Evolutionary conservation across 2,888 invertebrate genomes (phyloP).

Genomic region (Acleris literana): DNA sequence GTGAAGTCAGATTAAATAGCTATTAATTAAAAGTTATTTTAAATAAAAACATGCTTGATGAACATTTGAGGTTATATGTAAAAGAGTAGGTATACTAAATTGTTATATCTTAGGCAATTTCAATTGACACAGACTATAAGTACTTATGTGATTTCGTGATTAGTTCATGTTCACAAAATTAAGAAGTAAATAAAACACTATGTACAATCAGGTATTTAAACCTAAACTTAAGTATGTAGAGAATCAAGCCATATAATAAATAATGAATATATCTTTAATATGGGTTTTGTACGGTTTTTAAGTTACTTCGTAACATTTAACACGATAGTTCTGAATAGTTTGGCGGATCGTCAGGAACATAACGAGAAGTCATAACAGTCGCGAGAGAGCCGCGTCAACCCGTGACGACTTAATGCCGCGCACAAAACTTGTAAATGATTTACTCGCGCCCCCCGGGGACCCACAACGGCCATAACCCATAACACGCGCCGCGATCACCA

Average conservation of each 20-base stretch:
- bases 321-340: background rate
- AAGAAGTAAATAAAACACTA: background rate
- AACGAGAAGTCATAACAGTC: slow-evolving; percentile 34
- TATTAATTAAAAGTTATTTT: too few relatives aligned
- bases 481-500: slow-evolving; percentile 16
- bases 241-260: too few relatives aligned
- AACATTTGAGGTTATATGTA: too few relatives aligned
- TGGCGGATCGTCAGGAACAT: slow-evolving; percentile 33
- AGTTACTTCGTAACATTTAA: background rate
- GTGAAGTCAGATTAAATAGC: too few relatives aligned
- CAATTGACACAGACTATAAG: too few relatives aligned
- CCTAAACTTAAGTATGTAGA: too few relatives aligned
- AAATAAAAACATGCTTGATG: too few relatives aligned
- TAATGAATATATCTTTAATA: background rate
- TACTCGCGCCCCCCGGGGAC: slow-evolving; percentile 48
- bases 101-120: too few relatives aligned
- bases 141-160: too few relatives aligned
- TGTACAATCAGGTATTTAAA: too few relatives aligned
- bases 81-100: too few relatives aligned
- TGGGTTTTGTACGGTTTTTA: background rate
- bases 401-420: slow-evolving; percentile 61
- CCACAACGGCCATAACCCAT: background rate
- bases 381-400: slow-evolving; percentile 49
- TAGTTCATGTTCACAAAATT: background rate
- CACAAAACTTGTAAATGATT: slow-evolving; percentile 68